phyloP scores from a whole-genome alignment of 2,113 vertebrate genomes.

The Propithecus coquereli region DNA sequence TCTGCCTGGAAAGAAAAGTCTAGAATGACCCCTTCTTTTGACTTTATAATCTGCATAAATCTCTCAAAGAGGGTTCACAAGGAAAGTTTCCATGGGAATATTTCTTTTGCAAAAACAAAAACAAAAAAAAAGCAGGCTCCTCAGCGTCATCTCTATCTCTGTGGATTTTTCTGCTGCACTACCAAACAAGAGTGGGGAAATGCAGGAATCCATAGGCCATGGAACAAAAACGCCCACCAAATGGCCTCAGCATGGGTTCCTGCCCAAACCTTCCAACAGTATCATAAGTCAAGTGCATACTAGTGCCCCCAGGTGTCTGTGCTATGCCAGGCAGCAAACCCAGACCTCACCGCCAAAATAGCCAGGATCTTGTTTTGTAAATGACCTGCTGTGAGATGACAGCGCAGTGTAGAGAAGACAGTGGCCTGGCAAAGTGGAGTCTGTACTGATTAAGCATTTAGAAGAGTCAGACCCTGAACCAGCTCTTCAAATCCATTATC shows the following conservation, averaged over 20 bases:
- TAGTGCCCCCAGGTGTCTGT: background rate
- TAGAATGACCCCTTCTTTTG: slow-evolving; percentile 57
- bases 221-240: background rate
- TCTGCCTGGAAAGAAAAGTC: slow-evolving; percentile 72
- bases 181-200: background rate
- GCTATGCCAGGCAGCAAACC: background rate
- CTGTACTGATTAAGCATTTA: background rate
- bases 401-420: background rate
- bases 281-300: background rate
- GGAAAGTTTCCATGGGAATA: slow-evolving; percentile 40
- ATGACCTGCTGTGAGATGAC: background rate
- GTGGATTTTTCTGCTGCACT: background rate
- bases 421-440: background rate
- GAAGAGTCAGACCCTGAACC: background rate
- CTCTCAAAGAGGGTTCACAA: slow-evolving; percentile 54
- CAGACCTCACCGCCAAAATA: background rate
- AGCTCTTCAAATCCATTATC: background rate
- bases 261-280: background rate
- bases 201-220: background rate
- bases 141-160: background rate
- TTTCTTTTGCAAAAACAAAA: background rate
- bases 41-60: slow-evolving; percentile 74
- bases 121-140: background rate
- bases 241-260: background rate
- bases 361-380: background rate